A percentile compares a stretch with the other conserved stretches of the same genome.
These are phyloP conservation scores for Candidula unifasciata DNA, from an alignment of 2,888 invertebrate species.

Conservation along the genomic window DNA sequence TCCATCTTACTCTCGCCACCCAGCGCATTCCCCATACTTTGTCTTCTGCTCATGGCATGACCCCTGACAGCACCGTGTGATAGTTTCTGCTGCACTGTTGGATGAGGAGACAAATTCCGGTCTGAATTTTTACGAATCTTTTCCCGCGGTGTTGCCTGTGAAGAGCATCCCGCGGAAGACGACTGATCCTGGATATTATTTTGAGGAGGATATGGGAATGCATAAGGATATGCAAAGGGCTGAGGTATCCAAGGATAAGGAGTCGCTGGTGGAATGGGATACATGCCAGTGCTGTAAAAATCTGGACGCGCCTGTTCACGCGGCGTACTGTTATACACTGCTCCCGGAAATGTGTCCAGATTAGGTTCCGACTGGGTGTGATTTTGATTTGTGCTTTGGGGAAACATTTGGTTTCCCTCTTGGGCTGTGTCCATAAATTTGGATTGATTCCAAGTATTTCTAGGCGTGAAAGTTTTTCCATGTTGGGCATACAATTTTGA, in stretches of 20 bases:
- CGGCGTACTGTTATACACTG: background rate
- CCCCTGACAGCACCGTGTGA: background rate
- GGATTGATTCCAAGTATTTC: background rate
- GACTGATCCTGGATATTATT: background rate
- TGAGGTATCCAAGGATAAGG: constrained; percentile 11
- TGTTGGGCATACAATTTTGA: background rate
- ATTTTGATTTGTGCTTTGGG: background rate
- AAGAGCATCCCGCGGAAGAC: background rate
- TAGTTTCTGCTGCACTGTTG: background rate
- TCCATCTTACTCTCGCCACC: constrained; percentile 10
- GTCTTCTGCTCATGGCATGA: background rate
- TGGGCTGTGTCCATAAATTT: background rate
- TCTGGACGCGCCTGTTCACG: background rate
- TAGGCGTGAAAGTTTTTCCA: background rate
- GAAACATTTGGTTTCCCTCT: background rate
- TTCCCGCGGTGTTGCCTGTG: background rate
- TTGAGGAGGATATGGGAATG: background rate
- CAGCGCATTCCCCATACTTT: background rate
- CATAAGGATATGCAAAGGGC: background rate
- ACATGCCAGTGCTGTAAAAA: background rate
- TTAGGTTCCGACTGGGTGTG: background rate
- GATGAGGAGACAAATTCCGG: too few species aligned
- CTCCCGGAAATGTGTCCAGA: background rate
- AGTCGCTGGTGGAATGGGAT: background rate
- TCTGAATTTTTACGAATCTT: background rate